These are phyloP conservation scores for Sporophila hypoxantha DNA, from an alignment of 2,113 vertebrate species.

Conservation along the genomic window DNA sequence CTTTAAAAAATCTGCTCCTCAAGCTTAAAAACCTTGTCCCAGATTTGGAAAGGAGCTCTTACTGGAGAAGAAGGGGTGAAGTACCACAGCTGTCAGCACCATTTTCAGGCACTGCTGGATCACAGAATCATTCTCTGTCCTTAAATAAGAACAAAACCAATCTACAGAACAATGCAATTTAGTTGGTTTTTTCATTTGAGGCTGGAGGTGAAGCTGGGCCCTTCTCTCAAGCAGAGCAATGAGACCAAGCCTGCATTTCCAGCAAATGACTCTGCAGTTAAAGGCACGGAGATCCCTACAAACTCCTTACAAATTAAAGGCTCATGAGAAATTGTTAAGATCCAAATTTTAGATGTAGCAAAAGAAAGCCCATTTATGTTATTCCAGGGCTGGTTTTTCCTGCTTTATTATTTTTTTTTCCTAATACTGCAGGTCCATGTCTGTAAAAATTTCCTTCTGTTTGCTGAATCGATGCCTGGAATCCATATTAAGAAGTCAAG, in stretches of 20 bases:
- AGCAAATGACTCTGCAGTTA: background rate
- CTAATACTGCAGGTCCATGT: background rate
- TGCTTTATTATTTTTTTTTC: background rate
- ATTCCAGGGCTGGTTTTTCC: background rate
- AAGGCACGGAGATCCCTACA: background rate
- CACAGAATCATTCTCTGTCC: background rate
- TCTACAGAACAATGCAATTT: background rate
- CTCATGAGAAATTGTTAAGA: background rate
- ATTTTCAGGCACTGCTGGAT: background rate
- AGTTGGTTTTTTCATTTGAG: background rate
- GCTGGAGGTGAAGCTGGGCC: background rate
- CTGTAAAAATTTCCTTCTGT: background rate
- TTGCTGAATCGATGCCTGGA: conserved; percentile 46
- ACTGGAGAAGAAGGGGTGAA: background rate
- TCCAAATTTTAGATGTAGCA: background rate
- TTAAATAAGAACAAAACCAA: background rate
- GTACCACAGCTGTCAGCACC: background rate
- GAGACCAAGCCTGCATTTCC: background rate
- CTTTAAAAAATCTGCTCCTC: conserved; percentile 19
- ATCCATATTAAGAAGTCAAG: conserved; percentile 63
- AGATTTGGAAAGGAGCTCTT: conserved; percentile 1
- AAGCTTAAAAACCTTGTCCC: conserved; percentile 6
- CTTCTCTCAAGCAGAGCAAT: background rate
- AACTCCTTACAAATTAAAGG: background rate
- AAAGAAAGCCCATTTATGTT: background rate